Evolutionary conservation across 2,888 invertebrate species (phyloP).

Genomic region (Ryuthela nishihirai): DNA sequence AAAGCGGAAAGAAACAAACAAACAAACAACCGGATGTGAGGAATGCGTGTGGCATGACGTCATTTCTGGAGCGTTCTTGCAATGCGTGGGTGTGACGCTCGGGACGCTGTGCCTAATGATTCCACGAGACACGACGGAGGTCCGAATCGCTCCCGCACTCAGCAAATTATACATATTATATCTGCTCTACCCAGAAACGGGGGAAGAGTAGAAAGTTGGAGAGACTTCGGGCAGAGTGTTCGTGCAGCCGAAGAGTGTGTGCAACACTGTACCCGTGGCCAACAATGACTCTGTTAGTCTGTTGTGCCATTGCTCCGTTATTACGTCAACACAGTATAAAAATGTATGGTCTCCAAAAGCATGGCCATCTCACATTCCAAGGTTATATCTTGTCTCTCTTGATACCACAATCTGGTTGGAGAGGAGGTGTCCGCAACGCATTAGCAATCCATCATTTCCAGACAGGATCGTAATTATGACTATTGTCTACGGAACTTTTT

Average conservation of each 20-base stretch:
- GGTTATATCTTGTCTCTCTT: no score
- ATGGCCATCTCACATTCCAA: constrained; percentile 1
- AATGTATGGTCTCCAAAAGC: constrained; percentile 10
- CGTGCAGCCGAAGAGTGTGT: neutral
- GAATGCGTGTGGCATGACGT: no score
- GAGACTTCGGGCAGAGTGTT: no score
- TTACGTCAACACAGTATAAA: constrained; percentile 26
- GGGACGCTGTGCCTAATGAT: constrained; percentile 29
- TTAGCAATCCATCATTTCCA: constrained; percentile 21
- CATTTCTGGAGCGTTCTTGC: no score
- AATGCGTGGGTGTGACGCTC: constrained; percentile 20
- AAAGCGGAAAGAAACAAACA: no score
- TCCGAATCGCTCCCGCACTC: constrained; percentile 16
- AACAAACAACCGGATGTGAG: no score
- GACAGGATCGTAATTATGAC: constrained; percentile 33
- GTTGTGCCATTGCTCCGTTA: constrained; percentile 15
- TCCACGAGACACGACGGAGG: constrained; percentile 19
- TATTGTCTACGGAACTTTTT: constrained; percentile 11
- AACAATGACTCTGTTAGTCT: constrained; percentile 24
- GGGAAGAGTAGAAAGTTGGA: no score
- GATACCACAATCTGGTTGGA: no score
- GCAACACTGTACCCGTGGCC: constrained; percentile 13
- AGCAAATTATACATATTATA: constrained; percentile 28
- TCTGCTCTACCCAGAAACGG: constrained; percentile 1
- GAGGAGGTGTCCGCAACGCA: constrained; percentile 5